Evolutionary conservation across 2,113 vertebrate genomes (phyloP).

Genomic region (Polypterus bichir): DNA sequence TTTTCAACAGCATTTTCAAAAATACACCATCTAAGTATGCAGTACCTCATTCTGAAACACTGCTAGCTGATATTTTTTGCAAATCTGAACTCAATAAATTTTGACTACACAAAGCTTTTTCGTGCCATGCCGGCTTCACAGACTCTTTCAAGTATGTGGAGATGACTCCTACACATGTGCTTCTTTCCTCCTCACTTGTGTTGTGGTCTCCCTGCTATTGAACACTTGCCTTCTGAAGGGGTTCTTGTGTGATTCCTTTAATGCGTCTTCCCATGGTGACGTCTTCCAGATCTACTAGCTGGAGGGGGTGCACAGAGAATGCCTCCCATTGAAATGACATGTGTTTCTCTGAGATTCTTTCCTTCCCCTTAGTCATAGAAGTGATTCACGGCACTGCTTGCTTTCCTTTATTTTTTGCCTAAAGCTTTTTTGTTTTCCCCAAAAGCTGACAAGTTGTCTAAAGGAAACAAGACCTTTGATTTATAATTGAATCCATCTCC

Average conservation of each 20-base stretch:
- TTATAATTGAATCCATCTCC: slow-evolving; percentile 30
- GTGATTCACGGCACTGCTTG: not conserved
- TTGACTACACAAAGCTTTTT: slow-evolving; percentile 29
- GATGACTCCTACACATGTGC: slow-evolving; percentile 50
- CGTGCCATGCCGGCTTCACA: slow-evolving; percentile 53
- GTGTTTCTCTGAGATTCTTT: slow-evolving; percentile 42
- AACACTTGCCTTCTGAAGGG: slow-evolving; percentile 44
- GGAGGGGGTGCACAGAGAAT: slow-evolving; percentile 39
- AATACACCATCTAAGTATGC: too few species aligned
- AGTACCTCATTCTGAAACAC: too few species aligned
- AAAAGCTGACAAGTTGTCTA: slow-evolving; percentile 35
- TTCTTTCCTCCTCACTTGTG: slow-evolving; percentile 39
- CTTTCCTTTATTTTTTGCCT: slow-evolving; percentile 36
- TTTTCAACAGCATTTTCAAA: too few species aligned
- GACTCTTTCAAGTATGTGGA: slow-evolving; percentile 54
- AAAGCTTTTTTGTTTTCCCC: slow-evolving; percentile 10
- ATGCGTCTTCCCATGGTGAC: slow-evolving; percentile 32
- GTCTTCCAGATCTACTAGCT: slow-evolving; percentile 28
- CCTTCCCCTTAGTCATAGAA: slow-evolving; percentile 27
- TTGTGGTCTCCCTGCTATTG: slow-evolving; percentile 52
- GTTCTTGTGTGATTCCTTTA: slow-evolving; percentile 35
- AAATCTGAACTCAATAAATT: too few species aligned
- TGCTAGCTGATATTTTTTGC: too few species aligned
- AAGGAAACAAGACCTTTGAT: slow-evolving; percentile 33
- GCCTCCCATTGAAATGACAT: slow-evolving; percentile 33